phyloP scores from a whole-genome alignment of 1,140 invertebrate species.

The Xylocopa sonorina region DNA sequence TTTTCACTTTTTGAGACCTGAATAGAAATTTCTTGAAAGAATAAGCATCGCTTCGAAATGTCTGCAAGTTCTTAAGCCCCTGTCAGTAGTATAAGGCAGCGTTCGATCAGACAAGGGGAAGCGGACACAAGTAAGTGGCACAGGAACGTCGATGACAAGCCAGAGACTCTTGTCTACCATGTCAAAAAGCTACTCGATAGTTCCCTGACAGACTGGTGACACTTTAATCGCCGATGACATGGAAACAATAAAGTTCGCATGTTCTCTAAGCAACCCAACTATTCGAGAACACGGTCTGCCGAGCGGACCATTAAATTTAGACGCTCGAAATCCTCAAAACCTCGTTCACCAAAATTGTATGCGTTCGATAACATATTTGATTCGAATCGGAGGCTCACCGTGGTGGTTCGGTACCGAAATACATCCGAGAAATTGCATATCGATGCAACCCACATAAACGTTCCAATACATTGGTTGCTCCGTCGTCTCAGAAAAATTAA shows the following conservation, averaged over 20 bases:
- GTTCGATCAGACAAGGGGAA: background rate
- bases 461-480: constrained; percentile 1
- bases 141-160: background rate
- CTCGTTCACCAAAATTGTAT: constrained; percentile 11
- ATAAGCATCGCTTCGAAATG: background rate
- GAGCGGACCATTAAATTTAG: too few relatives aligned
- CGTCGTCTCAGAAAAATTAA: constrained; percentile 66
- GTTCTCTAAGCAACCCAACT: background rate
- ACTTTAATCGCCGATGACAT: background rate
- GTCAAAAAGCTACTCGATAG: background rate
- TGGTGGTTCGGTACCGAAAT: background rate
- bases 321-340: background rate
- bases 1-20: background rate
- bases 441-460: constrained; percentile 42
- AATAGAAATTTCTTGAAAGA: background rate
- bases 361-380: background rate
- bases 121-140: background rate
- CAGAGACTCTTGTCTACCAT: constrained; percentile 9
- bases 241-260: background rate
- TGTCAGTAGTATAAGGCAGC: constrained; percentile 14
- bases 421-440: constrained; percentile 18
- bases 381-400: background rate
- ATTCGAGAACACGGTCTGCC: too few relatives aligned
- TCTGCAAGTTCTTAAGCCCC: background rate
- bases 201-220: background rate